Conservation (phyloP, 2,888 invertebrate genomes). For the Nomada flava region DNA sequence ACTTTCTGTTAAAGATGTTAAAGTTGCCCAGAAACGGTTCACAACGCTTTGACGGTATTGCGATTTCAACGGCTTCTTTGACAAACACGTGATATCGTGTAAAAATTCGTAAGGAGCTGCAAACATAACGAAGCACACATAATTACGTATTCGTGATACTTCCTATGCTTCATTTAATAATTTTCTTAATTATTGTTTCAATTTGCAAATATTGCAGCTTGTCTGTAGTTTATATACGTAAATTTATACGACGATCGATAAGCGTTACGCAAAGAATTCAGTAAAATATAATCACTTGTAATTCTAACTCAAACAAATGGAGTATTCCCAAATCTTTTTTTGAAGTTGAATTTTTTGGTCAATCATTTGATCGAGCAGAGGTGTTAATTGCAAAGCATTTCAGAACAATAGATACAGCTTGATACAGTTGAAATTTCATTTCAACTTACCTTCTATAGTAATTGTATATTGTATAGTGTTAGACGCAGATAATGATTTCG, state of each 20-base stretch:
- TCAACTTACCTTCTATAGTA: conserved; percentile 82
- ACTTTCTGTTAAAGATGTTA: conserved; percentile 88
- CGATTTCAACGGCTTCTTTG: conserved; percentile 88
- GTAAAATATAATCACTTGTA: background rate
- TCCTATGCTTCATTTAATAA: too few species aligned
- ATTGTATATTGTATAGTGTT: conserved; percentile 84
- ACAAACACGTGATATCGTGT: conserved; percentile 89
- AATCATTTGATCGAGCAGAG: background rate
- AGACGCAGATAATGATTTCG: conserved; percentile 80
- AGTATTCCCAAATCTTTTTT: too few species aligned
- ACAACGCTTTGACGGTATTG: conserved; percentile 88
- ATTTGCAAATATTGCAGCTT: too few species aligned
- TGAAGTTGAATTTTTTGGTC: too few species aligned
- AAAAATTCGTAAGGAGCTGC: conserved; percentile 90
- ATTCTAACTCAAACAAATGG: background rate
- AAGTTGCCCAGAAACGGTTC: conserved; percentile 87
- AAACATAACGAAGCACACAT: conserved; percentile 50
- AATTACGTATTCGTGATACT: too few species aligned
- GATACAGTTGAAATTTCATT: background rate
- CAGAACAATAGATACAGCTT: background rate
- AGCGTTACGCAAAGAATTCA: too few species aligned
- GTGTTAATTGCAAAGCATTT: background rate
- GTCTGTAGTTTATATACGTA: too few species aligned
- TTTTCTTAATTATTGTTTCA: too few species aligned
- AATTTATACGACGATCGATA: too few species aligned